These are phyloP conservation scores for Brachionus asplanchnoidis DNA, from an alignment of 1,140 invertebrate genomes.

Conservation along the genomic window DNA sequence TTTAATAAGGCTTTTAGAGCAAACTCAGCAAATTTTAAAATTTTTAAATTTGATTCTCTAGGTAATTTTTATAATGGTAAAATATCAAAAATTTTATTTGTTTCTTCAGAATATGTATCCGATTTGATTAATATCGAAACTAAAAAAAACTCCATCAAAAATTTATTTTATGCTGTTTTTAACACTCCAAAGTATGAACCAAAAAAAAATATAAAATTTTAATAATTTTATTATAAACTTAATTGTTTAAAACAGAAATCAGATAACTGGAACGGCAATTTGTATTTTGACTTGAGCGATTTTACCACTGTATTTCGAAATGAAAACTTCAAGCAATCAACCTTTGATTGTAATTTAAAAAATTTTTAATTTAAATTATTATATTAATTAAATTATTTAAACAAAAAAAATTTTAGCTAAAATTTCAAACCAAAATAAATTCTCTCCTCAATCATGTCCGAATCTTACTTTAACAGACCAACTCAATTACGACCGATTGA, in stretches of 20 bases:
- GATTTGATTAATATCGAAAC: neutral
- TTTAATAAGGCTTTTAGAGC: conserved; percentile 11
- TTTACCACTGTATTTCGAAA: neutral
- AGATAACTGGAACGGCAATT: conserved; percentile 38
- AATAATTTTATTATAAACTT: neutral
- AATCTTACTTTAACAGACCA: neutral
- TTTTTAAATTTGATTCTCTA: conserved; percentile 36
- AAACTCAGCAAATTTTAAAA: conserved; percentile 18
- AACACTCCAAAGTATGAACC: conserved; percentile 16
- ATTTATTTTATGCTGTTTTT: conserved; percentile 31
- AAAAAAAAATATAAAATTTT: too few relatives aligned
- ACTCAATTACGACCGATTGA: neutral
- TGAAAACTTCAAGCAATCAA: conserved; percentile 10
- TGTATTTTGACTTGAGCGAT: conserved; percentile 14
- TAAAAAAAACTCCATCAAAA: neutral
- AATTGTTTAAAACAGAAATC: neutral
- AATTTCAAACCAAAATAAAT: neutral
- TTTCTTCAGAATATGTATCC: neutral
- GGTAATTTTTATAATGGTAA: neutral
- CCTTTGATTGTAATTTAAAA: neutral
- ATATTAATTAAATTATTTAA: too few relatives aligned
- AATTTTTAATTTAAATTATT: neutral
- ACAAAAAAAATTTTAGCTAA: neutral
- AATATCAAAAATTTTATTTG: neutral
- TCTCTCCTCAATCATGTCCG: conserved; percentile 30